A percentile compares a stretch with the other conserved stretches of the same genome.
These are phyloP conservation scores for Aphodius sticticus DNA, from an alignment of 2,888 invertebrate species.

Conservation along the genomic window DNA sequence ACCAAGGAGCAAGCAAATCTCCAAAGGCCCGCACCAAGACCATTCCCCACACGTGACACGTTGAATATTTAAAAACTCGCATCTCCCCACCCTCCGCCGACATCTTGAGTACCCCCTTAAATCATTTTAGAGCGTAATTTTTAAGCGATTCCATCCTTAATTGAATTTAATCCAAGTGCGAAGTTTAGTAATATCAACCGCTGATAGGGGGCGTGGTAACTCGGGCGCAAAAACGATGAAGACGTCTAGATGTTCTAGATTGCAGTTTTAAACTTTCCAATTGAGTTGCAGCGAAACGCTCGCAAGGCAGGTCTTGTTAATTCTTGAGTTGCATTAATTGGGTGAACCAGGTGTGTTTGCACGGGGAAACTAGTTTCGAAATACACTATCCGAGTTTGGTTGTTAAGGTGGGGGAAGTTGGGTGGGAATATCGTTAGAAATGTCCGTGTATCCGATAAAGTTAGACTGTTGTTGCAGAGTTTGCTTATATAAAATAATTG, in stretches of 20 bases:
- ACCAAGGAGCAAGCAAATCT: conserved; percentile 4
- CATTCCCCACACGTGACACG: conserved; percentile 6
- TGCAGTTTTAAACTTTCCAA: conserved; percentile 26
- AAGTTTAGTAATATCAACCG: not conserved
- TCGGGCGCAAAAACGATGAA: conserved; percentile 25
- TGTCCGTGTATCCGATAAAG: not conserved
- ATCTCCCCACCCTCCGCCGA: not conserved
- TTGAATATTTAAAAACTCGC: conserved; percentile 6
- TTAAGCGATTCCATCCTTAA: not conserved
- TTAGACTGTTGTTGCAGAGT: not conserved
- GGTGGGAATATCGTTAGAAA: not conserved
- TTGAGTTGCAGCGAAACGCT: not conserved
- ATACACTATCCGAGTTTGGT: not conserved
- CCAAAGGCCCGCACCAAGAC: not conserved
- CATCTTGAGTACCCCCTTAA: not conserved
- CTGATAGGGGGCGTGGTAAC: not conserved
- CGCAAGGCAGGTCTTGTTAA: not conserved
- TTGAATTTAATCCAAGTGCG: not conserved
- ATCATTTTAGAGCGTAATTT: not conserved
- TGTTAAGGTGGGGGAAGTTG: not conserved
- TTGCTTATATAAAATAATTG: not conserved
- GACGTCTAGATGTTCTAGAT: conserved; percentile 30
- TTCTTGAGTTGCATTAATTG: conserved; percentile 13
- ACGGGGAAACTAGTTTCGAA: not conserved
- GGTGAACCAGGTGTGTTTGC: conserved; percentile 9